These are phyloP conservation scores for Ictalurus punctatus DNA, from an alignment of 2,113 vertebrate species.

Conservation along the genomic window DNA sequence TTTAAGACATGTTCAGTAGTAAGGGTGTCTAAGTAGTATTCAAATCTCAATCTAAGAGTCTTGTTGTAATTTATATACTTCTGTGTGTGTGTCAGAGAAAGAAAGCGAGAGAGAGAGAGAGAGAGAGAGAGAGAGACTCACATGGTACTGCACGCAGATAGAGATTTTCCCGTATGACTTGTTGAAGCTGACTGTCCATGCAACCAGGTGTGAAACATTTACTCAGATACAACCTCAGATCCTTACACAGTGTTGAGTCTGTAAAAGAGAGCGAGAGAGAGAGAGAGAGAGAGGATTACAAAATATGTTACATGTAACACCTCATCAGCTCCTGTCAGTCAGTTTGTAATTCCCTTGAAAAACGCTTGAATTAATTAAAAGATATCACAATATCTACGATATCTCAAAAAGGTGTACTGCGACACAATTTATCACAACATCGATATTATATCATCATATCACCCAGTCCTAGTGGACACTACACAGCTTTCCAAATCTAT, in stretches of 20 bases:
- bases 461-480: neutral
- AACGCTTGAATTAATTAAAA: neutral
- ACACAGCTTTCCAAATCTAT: neutral
- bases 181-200: slow-evolving; percentile 77
- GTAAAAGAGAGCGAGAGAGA: slow-evolving; percentile 17
- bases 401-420: neutral
- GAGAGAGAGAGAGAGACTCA: slow-evolving; percentile 52
- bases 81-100: neutral
- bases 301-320: neutral
- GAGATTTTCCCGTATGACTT: slow-evolving; percentile 78
- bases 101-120: neutral
- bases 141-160: slow-evolving; percentile 77
- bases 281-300: neutral
- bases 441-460: neutral
- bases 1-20: neutral
- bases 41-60: neutral
- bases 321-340: neutral
- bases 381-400: neutral
- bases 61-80: neutral
- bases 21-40: neutral
- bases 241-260: slow-evolving; percentile 77
- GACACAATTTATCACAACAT: neutral
- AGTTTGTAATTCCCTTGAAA: neutral
- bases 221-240: slow-evolving; percentile 77
- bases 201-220: slow-evolving; percentile 78